phyloP scores from a whole-genome alignment of 23 tunicate genomes.

The Halocynthia aurantium region DNA sequence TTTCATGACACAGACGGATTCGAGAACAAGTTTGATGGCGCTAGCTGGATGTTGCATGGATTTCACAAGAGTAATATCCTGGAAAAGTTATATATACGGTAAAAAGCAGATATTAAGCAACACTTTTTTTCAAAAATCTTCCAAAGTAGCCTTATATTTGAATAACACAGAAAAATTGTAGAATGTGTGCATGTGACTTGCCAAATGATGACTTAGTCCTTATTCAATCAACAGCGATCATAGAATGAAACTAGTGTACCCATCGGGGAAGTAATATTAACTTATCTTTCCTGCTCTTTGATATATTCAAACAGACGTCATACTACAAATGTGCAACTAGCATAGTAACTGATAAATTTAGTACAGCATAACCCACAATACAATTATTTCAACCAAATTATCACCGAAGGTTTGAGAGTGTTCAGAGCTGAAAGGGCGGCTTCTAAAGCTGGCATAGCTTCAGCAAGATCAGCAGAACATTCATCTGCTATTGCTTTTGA shows the following conservation, averaged over 20 bases:
- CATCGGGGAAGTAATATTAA: background rate
- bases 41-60: conserved; percentile 91
- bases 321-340: no score
- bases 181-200: no score
- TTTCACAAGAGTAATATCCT: conserved; percentile 92
- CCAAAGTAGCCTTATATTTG: no score
- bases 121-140: no score
- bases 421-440: conserved; percentile 87
- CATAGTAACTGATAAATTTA: no score
- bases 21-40: conserved; percentile 87
- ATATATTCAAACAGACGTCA: background rate
- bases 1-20: conserved; percentile 95
- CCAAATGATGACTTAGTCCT: no score
- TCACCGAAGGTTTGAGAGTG: conserved; percentile 88
- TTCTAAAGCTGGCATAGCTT: conserved; percentile 95
- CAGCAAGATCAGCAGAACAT: conserved; percentile 94
- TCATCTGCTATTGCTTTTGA: conserved; percentile 96
- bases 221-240: no score
- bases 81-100: background rate
- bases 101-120: no score
- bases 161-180: no score
- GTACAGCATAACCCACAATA: no score
- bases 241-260: no score
- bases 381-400: background rate
- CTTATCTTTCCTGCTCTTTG: background rate